These are phyloP conservation scores for Eriosoma lanigerum DNA, from an alignment of 1,140 invertebrate genomes.

Conservation along the genomic window DNA sequence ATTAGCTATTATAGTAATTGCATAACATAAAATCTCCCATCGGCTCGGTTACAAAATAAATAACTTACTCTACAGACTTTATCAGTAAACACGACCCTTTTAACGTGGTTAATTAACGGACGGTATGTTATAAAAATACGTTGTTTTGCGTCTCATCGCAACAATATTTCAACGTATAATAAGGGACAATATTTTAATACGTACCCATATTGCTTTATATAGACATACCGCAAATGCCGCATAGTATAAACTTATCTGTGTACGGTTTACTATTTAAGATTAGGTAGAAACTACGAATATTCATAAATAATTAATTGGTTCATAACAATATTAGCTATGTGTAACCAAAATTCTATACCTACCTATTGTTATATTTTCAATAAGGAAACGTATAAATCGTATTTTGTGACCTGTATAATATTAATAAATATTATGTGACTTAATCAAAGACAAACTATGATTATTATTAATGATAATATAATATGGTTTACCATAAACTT, in stretches of 20 bases:
- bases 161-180: not conserved
- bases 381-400: too few relatives aligned
- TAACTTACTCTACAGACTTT: not conserved
- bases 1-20: not conserved
- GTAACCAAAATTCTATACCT: too few relatives aligned
- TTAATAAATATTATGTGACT: too few relatives aligned
- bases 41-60: not conserved
- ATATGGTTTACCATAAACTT: too few relatives aligned
- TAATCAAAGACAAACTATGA: too few relatives aligned
- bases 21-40: not conserved
- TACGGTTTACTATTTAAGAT: not conserved
- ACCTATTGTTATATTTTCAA: too few relatives aligned
- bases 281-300: not conserved
- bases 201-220: conserved; percentile 1
- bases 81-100: not conserved
- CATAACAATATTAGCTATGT: too few relatives aligned
- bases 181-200: not conserved
- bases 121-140: not conserved
- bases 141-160: not conserved
- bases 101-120: not conserved
- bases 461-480: too few relatives aligned
- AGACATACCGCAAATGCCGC: not conserved
- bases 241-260: not conserved
- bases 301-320: not conserved
- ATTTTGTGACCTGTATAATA: too few relatives aligned